Percentiles rank a stretch among this genome's conserved stretches.
Conservation (phyloP, 2,888 invertebrate species). For the Cephus pulcher region DNA sequence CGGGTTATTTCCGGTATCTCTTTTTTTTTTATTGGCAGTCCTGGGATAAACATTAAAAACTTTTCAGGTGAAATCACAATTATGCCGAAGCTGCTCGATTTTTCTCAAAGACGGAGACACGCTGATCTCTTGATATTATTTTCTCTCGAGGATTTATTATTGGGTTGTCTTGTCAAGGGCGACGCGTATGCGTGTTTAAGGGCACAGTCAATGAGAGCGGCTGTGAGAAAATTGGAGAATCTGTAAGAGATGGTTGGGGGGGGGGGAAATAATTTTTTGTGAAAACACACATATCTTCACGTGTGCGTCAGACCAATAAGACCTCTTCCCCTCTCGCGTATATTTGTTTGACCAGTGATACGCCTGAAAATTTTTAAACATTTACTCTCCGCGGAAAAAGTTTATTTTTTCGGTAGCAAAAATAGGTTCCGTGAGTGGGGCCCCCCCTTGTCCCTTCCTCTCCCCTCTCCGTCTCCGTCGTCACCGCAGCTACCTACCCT, state of each 20-base stretch:
- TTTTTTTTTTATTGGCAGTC: no score
- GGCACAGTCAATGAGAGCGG: not conserved
- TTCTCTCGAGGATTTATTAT: not conserved
- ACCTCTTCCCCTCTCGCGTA: constrained; percentile 14
- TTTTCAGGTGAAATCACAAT: not conserved
- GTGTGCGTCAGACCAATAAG: constrained; percentile 26
- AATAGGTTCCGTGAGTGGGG: constrained; percentile 22
- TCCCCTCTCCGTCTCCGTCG: no score
- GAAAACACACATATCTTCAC: constrained; percentile 15
- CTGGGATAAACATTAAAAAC: not conserved
- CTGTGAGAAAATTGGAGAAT: not conserved
- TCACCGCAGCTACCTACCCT: not conserved
- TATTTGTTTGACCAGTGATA: constrained; percentile 26
- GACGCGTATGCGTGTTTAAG: not conserved
- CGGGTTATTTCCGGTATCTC: not conserved
- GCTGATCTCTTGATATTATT: no score
- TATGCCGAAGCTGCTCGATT: not conserved
- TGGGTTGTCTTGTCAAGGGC: not conserved
- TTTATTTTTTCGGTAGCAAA: constrained; percentile 23
- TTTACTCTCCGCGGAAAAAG: constrained; percentile 23
- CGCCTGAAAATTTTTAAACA: constrained; percentile 24
- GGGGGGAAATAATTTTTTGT: not conserved
- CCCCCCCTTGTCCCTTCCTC: not conserved
- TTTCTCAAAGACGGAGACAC: not conserved
- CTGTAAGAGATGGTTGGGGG: not conserved